Base-by-base conservation (phyloP, 2,113 vertebrate genomes). In the Melanerpes formicivorus region DNA sequence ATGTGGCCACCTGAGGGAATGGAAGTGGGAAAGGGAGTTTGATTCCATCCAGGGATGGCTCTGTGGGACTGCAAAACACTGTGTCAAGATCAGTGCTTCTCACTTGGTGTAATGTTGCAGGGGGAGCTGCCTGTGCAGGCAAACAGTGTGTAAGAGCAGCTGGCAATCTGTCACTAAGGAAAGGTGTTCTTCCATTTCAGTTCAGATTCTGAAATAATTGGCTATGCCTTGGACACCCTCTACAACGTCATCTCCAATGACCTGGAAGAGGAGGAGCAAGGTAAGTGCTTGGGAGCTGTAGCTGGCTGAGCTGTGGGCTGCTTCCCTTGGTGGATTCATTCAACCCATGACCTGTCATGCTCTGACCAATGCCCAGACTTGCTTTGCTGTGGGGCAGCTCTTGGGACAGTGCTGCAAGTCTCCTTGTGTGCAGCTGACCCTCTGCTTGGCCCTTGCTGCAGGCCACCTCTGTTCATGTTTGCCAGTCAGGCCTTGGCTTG, bases 141-240 rank as follows among this genome's bases (percentile, higher is more conserved):
- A 82, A 78, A 11, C 4, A 7, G 4, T 64, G 11, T 56, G 60
- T 69, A 75, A 84, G 77, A 64, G 81, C 37, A 80, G 81, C 2
- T 89, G 91, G 54, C 80, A 87, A 71, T 73, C 62, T 83, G 58
- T 93, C 14, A 93, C 80, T 96, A 95, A 96, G 95, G 77, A 86
- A 32, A 93, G 95, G 80, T 94, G 50, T 95, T 95, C 95, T 96
- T 90, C 71, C 34, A 4, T 95, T 97, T 97, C 95, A 98, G 99
- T 93, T 98, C 99, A 72, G 99, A 99, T 98, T 99, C 99, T 88
- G 99, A 99, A 98, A 99, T 99, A 95, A 99, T 99, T 74, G 99
- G 98, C 90, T 99, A 99, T 93, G 98, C 99, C 97, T 98, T 99
- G 98, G 99, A 99, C 96, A 99, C 99, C 4, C 97, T 99, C 46